A percentile compares a stretch with the other conserved stretches of the same genome.
Conservation (phyloP, 2,113 vertebrate species). For the Oryzias woworae region DNA sequence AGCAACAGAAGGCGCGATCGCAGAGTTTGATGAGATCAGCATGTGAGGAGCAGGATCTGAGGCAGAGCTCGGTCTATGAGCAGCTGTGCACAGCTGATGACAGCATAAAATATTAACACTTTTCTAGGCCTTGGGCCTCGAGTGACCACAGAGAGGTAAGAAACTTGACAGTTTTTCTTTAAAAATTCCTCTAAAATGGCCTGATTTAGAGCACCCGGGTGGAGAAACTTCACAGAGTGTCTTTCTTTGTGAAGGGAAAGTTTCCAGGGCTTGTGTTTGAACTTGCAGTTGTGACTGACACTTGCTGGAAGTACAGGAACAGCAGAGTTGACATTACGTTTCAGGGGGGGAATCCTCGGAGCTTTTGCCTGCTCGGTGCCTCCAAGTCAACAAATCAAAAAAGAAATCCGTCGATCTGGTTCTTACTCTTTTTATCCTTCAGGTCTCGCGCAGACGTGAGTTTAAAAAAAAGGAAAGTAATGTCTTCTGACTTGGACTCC, state of each 20-base stretch:
- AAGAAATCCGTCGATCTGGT: constrained; percentile 15
- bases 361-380: neutral
- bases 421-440: constrained; percentile 12
- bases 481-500: constrained; percentile 94
- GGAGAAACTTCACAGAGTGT: neutral
- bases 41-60: constrained; percentile 38
- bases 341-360: constrained; percentile 1
- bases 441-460: constrained; percentile 24
- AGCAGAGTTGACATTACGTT: constrained; percentile 23
- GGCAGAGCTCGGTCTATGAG: constrained; percentile 41
- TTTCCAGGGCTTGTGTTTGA: constrained; percentile 29
- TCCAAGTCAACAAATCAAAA: constrained; percentile 7
- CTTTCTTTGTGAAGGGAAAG: constrained; percentile 14
- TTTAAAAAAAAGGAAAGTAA: constrained; percentile 48
- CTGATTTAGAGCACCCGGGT: neutral
- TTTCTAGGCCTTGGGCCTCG: constrained; percentile 73
- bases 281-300: constrained; percentile 21
- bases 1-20: constrained; percentile 18
- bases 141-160: constrained; percentile 65
- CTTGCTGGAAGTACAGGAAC: constrained; percentile 39
- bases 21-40: constrained; percentile 5
- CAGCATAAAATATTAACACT: constrained; percentile 69
- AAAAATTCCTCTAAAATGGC: constrained; percentile 7
- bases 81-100: constrained; percentile 64
- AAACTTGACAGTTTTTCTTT: constrained; percentile 14